Evolutionary conservation across 2,888 invertebrate species (phyloP), one percentile per base, ranked within the genome.

Genomic region (Cryptocephalus moraei): DNA sequence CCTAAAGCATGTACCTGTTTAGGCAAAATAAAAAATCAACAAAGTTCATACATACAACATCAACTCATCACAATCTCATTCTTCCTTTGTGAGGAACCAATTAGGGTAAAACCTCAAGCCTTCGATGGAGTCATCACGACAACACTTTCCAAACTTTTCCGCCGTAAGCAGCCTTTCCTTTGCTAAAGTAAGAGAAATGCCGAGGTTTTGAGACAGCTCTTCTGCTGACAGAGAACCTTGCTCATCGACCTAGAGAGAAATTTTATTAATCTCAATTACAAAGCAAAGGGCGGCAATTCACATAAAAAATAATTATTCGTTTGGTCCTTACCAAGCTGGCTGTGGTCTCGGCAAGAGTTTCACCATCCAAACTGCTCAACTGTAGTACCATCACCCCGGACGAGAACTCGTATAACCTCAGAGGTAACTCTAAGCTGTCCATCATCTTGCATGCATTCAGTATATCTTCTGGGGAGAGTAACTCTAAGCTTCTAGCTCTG

Each of bases 341-440:
- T 38, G 86, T 86, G 49, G 77, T 75, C 56, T 78, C 78, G 4
- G 84, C 83, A 43, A 89, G 77, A 56, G 79, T 76, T 58, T 80
- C 79, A 65, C 86, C 84, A 62, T 82, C 78, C 51, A 88, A 82
- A 38, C 83, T 82, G 56, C 81, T 80, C 38, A 91, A 72, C 68
- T 96, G 94, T 11, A 99, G 70, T 4, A 97, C 94, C 75, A 87
- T 87, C 1, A 97, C 94, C n/a, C 96, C 96, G 60, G 92, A 94
- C 42, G 90, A 91, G 72, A 96, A 96, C 56, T 81, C 78, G 49
- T 86, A 79, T 34, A 96, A 71, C 47, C 85, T 86, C 63, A 90
- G 77, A 3, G 89, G 86, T 45, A 87, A 79, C 56, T 70, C 75
- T 49, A 84, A 70, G 8, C 75, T 73, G 52, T 78, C 78, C 62